Base-by-base conservation (phyloP, 2,888 invertebrate species). In the Saturnia pavonia region DNA sequence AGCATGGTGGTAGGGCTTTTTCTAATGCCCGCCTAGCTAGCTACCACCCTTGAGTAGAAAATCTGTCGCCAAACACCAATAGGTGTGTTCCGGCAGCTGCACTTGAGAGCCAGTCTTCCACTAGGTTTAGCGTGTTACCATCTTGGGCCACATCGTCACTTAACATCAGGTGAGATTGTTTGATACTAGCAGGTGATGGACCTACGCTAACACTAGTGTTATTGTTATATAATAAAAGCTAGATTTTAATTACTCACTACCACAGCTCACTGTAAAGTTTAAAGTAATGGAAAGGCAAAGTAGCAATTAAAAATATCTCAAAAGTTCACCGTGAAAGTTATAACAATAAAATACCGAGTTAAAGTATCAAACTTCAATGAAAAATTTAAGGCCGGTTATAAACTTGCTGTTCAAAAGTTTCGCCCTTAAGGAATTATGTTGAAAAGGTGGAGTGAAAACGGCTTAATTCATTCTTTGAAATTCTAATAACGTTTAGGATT, bases 311-410 rank as follows among this genome's bases (percentile, higher is more conserved):
- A 70, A 51, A 27, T 12, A 66, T 25, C 66, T 40, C 42, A 19
- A 67, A 67, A 68, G 16, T 63, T 67, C 34, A 25, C 72, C 72
- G 77, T 78, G 74, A 70, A n/a, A 76, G 74, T 78, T 77, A 75
- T 76, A 76, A 74, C 74, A 80, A 80, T 80, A 80, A 80, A 78
- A 76, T 76, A 77, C 72, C 78, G 74, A 70, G 74, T 77, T 74
- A 78, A 80, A 80, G 80, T 79, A 79, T 79, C 76, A 80, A 80
- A 80, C 78, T 80, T 80, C 79, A 80, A 79, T 80, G 78, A 80
- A 80, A 80, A 80, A 79, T 80, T 80, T 79, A 79, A 75, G 74
- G 72, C 71, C 70, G 72, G 74, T 75, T 80, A 80, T 77, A 80
- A 80, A 79, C 76, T 78, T 71, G 73, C 76, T 76, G 78, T 80